Base-by-base conservation (phyloP, 2,113 vertebrate species). In the Marmota flaviventris region DNA sequence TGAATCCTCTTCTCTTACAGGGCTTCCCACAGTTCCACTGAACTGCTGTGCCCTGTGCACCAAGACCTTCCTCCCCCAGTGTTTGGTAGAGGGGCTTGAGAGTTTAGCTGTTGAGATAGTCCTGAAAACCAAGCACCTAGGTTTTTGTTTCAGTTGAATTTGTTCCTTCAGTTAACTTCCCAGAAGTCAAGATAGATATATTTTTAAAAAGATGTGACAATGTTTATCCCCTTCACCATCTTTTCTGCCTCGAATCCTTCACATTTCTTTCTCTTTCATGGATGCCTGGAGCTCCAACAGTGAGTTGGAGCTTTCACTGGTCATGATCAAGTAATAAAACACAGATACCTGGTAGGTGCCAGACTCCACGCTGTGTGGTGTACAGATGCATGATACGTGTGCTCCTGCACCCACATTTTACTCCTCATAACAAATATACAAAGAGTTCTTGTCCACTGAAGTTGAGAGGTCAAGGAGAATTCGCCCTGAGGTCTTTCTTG, bases 121-220 rank as follows among this genome's bases (percentile, higher is more conserved):
- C 58, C 48, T 93, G 58, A 88, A 92, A 91, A 34, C 69, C 72
- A 70, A 79, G 78, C 73, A 42, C 73, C 29, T 18, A 0, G 58
- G 42, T n/a, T 96, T 93, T 84, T 56, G 18, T 51, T 95, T 83
- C 76, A 29, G 34, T 70, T 93, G 65, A 51, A 39, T 73, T 76
- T 93, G 34, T 90, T 92, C 85, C 56, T 94, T 82, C 37, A 63
- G 67, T 81, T 90, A 93, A 72, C 78, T 73, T 89, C 18, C 81
- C 5, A 63, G 86, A 82, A 83, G 51, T 82, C 42, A 53, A 61
- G 37, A 63, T 58, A n/a, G 37, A 63, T 58, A n/a, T 34, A 56
- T 51, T 84, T 84, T 77, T 1, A 22, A 53, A 37, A 89, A 34
- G 12, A 70, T 69, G 8, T 48, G 61, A 39, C 42, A 73, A 42